Evolutionary conservation across 2,113 vertebrate species (phyloP).

Genomic region (Xerus inauris): DNA sequence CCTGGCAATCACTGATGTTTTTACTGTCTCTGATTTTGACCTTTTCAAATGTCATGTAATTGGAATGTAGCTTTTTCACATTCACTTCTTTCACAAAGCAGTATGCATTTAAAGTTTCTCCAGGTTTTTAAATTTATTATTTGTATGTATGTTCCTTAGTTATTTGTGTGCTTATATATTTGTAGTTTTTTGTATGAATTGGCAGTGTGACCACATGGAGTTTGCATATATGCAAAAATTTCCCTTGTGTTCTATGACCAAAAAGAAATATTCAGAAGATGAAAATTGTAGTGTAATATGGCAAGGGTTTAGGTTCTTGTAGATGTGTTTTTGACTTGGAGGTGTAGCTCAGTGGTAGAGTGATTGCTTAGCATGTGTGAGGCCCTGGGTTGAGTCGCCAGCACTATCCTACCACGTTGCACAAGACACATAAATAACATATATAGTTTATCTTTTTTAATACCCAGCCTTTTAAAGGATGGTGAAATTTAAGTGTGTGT

Average conservation of each 20-base stretch:
- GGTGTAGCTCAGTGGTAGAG: neutral
- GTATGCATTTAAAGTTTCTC: neutral
- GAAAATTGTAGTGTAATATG: neutral
- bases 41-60: neutral
- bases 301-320: neutral
- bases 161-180: neutral
- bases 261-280: neutral
- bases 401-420: neutral
- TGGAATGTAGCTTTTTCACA: neutral
- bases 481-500: neutral
- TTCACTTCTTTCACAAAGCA: neutral
- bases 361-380: too few species aligned
- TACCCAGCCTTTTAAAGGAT: neutral
- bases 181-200: slow-evolving; percentile 12
- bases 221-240: neutral
- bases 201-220: neutral
- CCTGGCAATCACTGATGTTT: neutral
- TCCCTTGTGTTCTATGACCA: neutral
- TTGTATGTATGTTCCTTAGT: neutral
- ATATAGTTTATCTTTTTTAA: slow-evolving; percentile 29
- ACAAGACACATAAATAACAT: neutral
- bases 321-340: neutral
- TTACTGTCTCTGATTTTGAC: neutral
- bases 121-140: neutral
- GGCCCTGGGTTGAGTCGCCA: neutral